Conservation (phyloP, 2,797 vertebrate genomes). For the Catamblyrhynchus diadema region DNA sequence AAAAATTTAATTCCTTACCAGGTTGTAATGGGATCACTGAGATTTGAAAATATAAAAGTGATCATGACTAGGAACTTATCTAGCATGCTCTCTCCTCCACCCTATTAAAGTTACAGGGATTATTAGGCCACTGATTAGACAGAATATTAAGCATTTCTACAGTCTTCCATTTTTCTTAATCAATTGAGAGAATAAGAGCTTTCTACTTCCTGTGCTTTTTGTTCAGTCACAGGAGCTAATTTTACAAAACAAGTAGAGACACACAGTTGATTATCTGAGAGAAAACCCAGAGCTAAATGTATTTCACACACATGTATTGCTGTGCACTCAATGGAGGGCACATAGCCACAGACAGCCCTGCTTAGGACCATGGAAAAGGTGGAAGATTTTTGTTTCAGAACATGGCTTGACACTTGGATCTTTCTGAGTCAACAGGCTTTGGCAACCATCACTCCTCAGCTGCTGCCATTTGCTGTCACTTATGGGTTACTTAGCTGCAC, state of each 20-base stretch:
- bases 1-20: neutral
- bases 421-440: neutral
- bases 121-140: neutral
- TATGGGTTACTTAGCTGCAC: neutral
- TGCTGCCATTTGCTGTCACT: neutral
- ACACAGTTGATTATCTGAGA: neutral
- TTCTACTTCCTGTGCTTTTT: neutral
- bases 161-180: neutral
- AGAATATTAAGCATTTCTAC: neutral
- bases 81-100: neutral
- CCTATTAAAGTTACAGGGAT: neutral
- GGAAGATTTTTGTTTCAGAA: neutral
- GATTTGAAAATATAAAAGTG: neutral
- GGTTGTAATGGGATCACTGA: neutral
- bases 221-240: neutral
- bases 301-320: rapidly evolving
- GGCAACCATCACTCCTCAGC: neutral
- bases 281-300: neutral
- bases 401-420: neutral
- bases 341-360: neutral
- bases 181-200: neutral
- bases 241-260: neutral
- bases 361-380: neutral
- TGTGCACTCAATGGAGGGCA: neutral
- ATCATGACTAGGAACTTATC: neutral